phyloP scores from a whole-genome alignment of 2,113 vertebrate genomes.

The Phyllostomus discolor region DNA sequence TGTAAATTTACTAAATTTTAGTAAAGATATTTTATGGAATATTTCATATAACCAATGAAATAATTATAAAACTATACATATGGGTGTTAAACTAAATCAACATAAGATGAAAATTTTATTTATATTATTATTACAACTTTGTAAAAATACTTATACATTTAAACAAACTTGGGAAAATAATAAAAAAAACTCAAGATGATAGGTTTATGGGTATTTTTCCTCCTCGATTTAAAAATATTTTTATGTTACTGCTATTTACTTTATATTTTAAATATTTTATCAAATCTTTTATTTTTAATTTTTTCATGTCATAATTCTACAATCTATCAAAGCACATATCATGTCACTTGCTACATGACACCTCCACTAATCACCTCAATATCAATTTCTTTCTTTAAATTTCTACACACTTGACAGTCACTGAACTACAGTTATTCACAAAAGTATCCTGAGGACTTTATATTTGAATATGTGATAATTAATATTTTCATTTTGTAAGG shows the following conservation, averaged over 20 bases:
- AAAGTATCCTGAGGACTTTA: not conserved
- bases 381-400: conserved; percentile 15
- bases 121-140: not conserved
- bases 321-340: not conserved
- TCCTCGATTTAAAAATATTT: not conserved
- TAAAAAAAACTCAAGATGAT: not conserved
- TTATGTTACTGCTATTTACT: not conserved
- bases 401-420: not conserved
- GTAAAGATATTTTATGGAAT: not conserved
- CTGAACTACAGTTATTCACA: not conserved
- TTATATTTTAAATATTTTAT: not conserved
- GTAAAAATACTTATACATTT: not conserved
- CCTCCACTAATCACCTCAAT: not conserved
- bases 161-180: not conserved
- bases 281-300: not conserved
- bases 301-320: not conserved
- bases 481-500: not conserved
- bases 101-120: conserved; percentile 2
- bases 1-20: not conserved
- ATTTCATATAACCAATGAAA: not conserved
- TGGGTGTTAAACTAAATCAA: not conserved
- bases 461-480: not conserved
- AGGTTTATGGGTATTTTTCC: not conserved
- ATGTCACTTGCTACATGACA: not conserved
- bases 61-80: conserved; percentile 21